These are phyloP conservation scores for Ahaetulla prasina DNA, from an alignment of 2,113 vertebrate genomes.

Conservation along the genomic window DNA sequence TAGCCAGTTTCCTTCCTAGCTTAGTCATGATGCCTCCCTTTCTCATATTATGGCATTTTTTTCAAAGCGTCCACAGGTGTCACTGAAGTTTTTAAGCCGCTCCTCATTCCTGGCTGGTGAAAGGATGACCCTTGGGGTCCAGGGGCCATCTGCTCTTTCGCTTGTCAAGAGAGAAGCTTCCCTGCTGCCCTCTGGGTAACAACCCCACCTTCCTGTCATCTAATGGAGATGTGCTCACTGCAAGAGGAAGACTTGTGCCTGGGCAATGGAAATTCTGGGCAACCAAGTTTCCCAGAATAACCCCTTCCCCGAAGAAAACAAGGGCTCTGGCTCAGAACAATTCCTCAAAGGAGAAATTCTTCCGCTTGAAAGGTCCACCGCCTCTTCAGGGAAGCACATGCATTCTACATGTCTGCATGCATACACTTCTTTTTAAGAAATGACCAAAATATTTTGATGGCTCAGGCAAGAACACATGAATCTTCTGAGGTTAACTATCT, in stretches of 20 bases:
- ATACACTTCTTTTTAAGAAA: background rate
- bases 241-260: background rate
- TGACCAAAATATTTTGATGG: background rate
- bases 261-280: background rate
- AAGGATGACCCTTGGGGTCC: background rate
- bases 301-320: background rate
- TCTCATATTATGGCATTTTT: background rate
- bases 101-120: background rate
- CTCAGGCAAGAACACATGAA: too few species aligned
- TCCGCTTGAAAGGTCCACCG: background rate
- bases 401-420: background rate
- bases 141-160: background rate
- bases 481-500: background rate
- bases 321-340: background rate
- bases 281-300: background rate
- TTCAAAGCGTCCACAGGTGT: background rate
- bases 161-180: background rate
- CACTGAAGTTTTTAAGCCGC: background rate
- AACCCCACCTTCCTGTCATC: accelerated
- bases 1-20: background rate
- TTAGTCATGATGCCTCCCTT: background rate
- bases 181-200: too few species aligned
- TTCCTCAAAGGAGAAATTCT: background rate
- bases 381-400: background rate
- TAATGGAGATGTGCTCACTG: background rate